Base-by-base conservation (phyloP, 2,797 vertebrate genomes). In the Numenius phaeopus region DNA sequence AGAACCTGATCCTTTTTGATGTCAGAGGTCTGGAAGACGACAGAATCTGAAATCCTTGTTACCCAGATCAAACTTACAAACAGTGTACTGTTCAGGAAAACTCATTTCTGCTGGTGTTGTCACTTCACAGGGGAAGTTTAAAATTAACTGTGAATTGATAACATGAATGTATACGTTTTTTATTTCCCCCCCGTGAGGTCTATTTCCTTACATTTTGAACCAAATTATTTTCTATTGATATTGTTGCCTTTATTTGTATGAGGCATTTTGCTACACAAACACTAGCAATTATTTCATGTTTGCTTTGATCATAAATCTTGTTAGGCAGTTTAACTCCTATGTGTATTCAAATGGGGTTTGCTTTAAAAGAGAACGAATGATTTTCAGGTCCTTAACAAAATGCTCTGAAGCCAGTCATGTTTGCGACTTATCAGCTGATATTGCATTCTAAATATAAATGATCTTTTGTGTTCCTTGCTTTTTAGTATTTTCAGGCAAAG, bases 301-400 rank as follows among this genome's bases (percentile, higher is more conserved):
- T 90, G 32, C 96, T 96, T 96, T 97, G 94, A 97, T 96, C 67
- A 70, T 89, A 95, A 94, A 79, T 95, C 84, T 92, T 91, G 90
- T 89, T 91, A 95, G 78, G 67, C 83, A 77, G 78, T 95, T 94
- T 82, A 96, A 91, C 82, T 82, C 27, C 85, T 84, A 13, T 50
- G 39, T 80, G 22, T 90, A 94, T 95, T 97, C 87, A 93, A 87
- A 95, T 69, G 11, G 64, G 6, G n/a, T 80, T 89, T 89, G 5
- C 83, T 91, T 95, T 96, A 89, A 95, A 79, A 73, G 72, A 32
- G 42, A 90, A 59, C 0, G 0, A 81, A 89, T 67, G 55, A 50
- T 24, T 52, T 83, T 88, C 86, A 80, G 23, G 47, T 89, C 54
- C 52, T 94, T 94, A 82, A 83, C 37, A 44, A 81, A 93, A 58